Evolutionary conservation across 2,797 vertebrate species (phyloP).

Genomic region (Vultur gryphus): DNA sequence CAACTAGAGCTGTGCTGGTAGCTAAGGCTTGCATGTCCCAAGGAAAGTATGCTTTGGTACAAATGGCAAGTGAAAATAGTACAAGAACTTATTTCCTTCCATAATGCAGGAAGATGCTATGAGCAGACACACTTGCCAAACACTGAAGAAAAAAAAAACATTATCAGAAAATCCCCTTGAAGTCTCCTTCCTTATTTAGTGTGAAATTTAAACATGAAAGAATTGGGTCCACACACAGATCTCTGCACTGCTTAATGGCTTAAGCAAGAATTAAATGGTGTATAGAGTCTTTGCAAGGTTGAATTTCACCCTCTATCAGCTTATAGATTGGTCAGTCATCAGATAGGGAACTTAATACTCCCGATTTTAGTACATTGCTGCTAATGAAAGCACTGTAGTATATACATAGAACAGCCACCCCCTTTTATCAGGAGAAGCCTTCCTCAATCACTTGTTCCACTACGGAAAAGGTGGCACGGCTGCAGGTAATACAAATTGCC

Average conservation of each 20-base stretch:
- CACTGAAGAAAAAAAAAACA: not conserved
- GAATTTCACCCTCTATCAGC: conserved; percentile 35
- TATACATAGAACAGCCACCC: not conserved
- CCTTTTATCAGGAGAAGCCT: not conserved
- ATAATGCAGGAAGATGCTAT: not conserved
- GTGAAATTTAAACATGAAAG: not conserved
- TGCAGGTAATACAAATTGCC: conserved; percentile 45
- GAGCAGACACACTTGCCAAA: not conserved
- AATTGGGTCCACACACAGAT: not conserved
- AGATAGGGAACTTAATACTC: not conserved
- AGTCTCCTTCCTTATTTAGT: not conserved
- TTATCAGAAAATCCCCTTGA: not conserved
- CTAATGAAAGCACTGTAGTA: not conserved
- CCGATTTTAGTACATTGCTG: not conserved
- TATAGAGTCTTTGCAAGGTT: not conserved
- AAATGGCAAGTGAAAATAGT: not conserved
- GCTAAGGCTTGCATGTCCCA: too few species aligned
- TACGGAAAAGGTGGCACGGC: conserved; percentile 2
- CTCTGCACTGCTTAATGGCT: not conserved
- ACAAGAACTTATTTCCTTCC: not conserved
- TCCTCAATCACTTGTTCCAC: not conserved
- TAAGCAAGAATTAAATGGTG: not conserved
- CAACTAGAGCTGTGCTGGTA: not conserved
- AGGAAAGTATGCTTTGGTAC: not conserved
- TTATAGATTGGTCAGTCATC: conserved; percentile 29